Percentiles rank a stretch among this genome's conserved stretches.
These are phyloP conservation scores for Percina caprodes DNA, from an alignment of 2,113 vertebrate species.

Conservation along the genomic window DNA sequence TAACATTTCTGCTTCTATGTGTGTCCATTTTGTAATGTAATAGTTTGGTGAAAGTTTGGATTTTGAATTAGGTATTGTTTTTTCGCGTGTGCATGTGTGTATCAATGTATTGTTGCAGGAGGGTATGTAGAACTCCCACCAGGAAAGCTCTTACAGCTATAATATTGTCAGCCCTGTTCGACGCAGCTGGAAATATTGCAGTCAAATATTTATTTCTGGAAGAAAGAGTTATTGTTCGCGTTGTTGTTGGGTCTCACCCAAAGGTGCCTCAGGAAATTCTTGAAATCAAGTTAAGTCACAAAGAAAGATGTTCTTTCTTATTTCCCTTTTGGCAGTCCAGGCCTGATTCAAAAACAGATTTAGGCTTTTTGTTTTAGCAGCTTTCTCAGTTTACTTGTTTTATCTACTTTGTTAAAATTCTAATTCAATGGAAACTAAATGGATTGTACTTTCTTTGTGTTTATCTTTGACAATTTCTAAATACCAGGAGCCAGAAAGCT, in stretches of 20 bases:
- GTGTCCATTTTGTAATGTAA: neutral
- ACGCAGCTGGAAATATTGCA: slow-evolving; percentile 48
- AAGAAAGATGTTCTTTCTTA: slow-evolving; percentile 42
- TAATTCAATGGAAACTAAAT: neutral
- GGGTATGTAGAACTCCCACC: slow-evolving; percentile 11
- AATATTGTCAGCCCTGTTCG: slow-evolving; percentile 22
- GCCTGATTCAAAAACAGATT: neutral
- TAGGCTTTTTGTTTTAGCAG: neutral
- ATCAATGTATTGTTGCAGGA: slow-evolving; percentile 12
- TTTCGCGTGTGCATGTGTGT: neutral
- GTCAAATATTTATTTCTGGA: slow-evolving; percentile 37
- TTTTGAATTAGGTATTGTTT: neutral
- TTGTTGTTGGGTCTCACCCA: slow-evolving; percentile 55
- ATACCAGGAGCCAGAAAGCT: neutral
- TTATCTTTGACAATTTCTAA: neutral
- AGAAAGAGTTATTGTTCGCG: slow-evolving; percentile 56
- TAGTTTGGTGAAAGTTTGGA: neutral
- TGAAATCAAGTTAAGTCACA: slow-evolving; percentile 54
- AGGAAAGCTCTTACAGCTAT: slow-evolving; percentile 12
- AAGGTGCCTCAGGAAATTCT: slow-evolving; percentile 50
- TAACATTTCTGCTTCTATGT: neutral
- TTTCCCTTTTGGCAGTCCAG: neutral
- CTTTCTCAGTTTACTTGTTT: neutral
- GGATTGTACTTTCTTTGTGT: neutral
- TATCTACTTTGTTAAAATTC: neutral